Evolutionary conservation across 2,888 invertebrate species (phyloP).

Genomic region (Scaptomyza flava): DNA sequence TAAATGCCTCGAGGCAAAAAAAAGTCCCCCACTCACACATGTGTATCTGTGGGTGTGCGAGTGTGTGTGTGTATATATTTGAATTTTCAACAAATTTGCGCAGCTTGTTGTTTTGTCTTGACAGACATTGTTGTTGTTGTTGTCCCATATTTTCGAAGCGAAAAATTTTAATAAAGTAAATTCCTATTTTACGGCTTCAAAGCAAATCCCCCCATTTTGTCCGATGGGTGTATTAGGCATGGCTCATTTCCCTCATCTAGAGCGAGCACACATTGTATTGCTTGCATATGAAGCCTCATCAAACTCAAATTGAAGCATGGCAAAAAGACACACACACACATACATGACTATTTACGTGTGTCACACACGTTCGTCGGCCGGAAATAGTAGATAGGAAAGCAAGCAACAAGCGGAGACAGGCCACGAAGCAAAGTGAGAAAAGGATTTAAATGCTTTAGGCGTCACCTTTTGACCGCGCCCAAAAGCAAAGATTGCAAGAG

Average conservation of each 20-base stretch:
- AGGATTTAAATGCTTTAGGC: slow-evolving; percentile 79
- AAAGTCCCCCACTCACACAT: not conserved
- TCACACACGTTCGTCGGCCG: slow-evolving; percentile 42
- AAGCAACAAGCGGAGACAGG: slow-evolving; percentile 67
- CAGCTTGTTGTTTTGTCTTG: slow-evolving; percentile 56
- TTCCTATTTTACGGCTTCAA: slow-evolving; percentile 73
- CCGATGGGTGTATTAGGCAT: slow-evolving; percentile 50
- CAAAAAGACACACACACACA: slow-evolving; percentile 12
- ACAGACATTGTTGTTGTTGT: slow-evolving; percentile 67
- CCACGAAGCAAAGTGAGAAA: slow-evolving; percentile 72
- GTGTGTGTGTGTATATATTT: slow-evolving; percentile 10
- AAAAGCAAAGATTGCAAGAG: not conserved
- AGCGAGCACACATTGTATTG: slow-evolving; percentile 23
- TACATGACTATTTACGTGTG: slow-evolving; percentile 56
- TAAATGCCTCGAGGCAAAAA: slow-evolving; percentile 21
- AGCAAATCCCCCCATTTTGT: slow-evolving; percentile 17
- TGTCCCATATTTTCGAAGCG: slow-evolving; percentile 76
- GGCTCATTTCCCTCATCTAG: slow-evolving; percentile 11
- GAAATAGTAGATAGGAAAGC: slow-evolving; percentile 43
- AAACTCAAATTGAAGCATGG: slow-evolving; percentile 47
- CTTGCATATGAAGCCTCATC: slow-evolving; percentile 18
- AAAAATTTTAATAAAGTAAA: slow-evolving; percentile 80
- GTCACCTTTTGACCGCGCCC: slow-evolving; percentile 70
- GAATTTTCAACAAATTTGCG: slow-evolving; percentile 58
- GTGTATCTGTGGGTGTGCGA: not conserved